These are phyloP conservation scores for Ganaspis brasiliensis DNA, from an alignment of 2,888 invertebrate species.

Conservation along the genomic window DNA sequence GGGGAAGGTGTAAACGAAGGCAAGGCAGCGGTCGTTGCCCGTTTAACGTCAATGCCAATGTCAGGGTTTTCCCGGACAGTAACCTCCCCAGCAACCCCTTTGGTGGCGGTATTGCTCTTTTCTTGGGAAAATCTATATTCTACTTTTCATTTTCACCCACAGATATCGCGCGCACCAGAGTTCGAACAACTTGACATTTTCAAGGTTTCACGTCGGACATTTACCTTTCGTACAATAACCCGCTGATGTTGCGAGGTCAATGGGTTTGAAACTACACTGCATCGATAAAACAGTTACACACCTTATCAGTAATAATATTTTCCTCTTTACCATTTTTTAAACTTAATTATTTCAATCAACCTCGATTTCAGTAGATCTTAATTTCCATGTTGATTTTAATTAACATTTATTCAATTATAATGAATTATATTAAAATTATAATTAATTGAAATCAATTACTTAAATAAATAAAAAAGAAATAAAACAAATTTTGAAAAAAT, in stretches of 20 bases:
- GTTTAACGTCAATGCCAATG: slow-evolving; percentile 77
- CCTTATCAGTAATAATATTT: not conserved
- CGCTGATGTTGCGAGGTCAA: slow-evolving; percentile 35
- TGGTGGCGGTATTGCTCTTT: slow-evolving; percentile 22
- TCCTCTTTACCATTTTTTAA: not conserved
- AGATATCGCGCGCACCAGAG: slow-evolving; percentile 19
- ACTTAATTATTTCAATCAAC: too few species aligned
- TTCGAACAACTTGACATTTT: not conserved
- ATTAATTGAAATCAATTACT: too few species aligned
- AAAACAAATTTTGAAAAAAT: too few species aligned
- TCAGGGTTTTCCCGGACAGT: slow-evolving; percentile 71
- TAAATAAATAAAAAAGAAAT: too few species aligned
- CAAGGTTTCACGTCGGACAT: slow-evolving; percentile 43
- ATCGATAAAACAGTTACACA: slow-evolving; percentile 8
- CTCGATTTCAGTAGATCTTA: too few species aligned
- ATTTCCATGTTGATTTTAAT: too few species aligned
- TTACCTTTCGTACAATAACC: slow-evolving; percentile 50
- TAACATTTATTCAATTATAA: too few species aligned
- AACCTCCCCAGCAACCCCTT: slow-evolving; percentile 55
- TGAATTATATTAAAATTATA: too few species aligned
- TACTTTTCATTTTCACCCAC: slow-evolving; percentile 16
- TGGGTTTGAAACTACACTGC: slow-evolving; percentile 16
- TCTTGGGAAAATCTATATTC: slow-evolving; percentile 18
- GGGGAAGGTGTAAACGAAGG: slow-evolving; percentile 66
- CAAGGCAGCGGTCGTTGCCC: slow-evolving; percentile 73